Evolutionary conservation across 2,888 invertebrate species (phyloP), one percentile per base, ranked within the genome.

Genomic region (Dicyrtoma fusca): DNA sequence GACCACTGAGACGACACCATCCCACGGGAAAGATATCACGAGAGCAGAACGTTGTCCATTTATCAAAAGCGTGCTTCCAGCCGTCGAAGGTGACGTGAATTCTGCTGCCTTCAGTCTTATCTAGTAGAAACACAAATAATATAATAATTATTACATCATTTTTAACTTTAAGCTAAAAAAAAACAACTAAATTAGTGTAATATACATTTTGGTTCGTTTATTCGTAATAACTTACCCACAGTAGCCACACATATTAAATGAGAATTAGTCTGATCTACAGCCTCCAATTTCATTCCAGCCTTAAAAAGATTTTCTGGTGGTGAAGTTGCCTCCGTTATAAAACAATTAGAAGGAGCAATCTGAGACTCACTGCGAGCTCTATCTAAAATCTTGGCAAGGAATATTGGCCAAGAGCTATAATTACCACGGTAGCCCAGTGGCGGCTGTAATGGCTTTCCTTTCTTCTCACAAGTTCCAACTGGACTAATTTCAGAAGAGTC

Each of bases 31-130:
- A 97, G 76, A 97, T 95, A 83, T 97, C 97, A 77, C 97, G 86
- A 0, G 95, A 94, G 82, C 96, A 94, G 85, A 90, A 97, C 79
- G 89, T 87, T 84, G 95, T 95, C 95, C 95, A 97, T 83, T 97
- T 97, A 85, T 97, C 97, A 85, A 97, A 97, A 14, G 96, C 96
- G 34, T 96, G 96, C 75, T 94, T 87, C 97, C 97, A 97, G 0
- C 97, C 97, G 86, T 97, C 97, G 86, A 97, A 97, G 6, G 94
- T 94, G 11, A 97, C 93, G 86, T 96, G 94, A 79, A 97, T 94
- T 85, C n/a, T n/a, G n/a, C n/a, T n/a, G n/a, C n/a, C n/a, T n/a
- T n/a, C n/a, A n/a, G n/a, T n/a, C n/a, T n/a, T n/a, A n/a, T n/a
- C n/a, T n/a, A n/a, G n/a, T n/a, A n/a, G n/a, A n/a, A n/a, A n/a